phyloP scores from a whole-genome alignment of 2,113 vertebrate species.

The Sceloporus undulatus region DNA sequence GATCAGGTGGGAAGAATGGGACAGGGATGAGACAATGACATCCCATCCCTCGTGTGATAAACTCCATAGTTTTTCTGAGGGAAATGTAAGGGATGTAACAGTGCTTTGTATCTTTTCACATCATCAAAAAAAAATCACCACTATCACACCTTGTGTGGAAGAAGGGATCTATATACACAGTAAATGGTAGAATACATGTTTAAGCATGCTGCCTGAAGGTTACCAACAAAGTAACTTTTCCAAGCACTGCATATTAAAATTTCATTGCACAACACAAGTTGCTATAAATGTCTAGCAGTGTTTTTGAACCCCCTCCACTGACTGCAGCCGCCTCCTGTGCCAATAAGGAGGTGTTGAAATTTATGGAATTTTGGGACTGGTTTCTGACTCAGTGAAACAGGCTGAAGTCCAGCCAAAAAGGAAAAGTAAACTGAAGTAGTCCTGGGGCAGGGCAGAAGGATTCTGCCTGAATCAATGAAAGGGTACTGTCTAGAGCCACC shows the following conservation, averaged over 20 bases:
- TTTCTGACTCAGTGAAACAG: not conserved
- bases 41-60: too few relatives aligned
- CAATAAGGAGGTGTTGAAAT: not conserved
- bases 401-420: not conserved
- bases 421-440: not conserved
- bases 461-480: not conserved
- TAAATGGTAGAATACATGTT: not conserved
- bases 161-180: not conserved
- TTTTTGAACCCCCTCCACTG: not conserved
- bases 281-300: not conserved
- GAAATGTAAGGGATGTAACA: not conserved
- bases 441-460: not conserved
- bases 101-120: not conserved
- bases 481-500: conserved; percentile 33
- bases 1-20: too few relatives aligned
- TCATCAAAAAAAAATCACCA: not conserved
- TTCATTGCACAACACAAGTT: not conserved
- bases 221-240: not conserved
- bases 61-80: not conserved
- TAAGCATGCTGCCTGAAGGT: not conserved
- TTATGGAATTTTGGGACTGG: not conserved
- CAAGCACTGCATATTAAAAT: not conserved
- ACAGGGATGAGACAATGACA: too few relatives aligned
- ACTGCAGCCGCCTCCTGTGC: too few relatives aligned
- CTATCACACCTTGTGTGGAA: not conserved